Conservation (phyloP, 2,888 invertebrate genomes). For the Teleiodes luculella region DNA sequence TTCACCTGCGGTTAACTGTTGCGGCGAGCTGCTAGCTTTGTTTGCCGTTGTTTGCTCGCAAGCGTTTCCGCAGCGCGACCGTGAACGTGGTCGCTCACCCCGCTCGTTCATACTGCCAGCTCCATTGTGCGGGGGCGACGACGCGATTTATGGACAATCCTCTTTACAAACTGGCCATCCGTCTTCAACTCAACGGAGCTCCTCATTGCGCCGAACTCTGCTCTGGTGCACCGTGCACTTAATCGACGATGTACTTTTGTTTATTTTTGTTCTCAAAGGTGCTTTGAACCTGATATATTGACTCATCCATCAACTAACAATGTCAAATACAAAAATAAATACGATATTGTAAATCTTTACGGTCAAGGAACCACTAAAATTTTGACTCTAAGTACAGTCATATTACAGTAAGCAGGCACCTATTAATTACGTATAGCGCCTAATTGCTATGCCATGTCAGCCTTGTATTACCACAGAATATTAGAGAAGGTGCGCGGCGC, state of each 20-base stretch:
- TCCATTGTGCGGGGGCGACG: constrained; percentile 66
- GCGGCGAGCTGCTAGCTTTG: constrained; percentile 50
- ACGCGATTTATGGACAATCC: constrained; percentile 56
- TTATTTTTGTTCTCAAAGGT: constrained; percentile 28
- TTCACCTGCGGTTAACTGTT: constrained; percentile 67
- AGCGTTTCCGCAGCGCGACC: constrained; percentile 40
- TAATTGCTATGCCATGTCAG: no score
- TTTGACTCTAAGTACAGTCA: no score
- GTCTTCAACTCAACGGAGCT: constrained; percentile 46
- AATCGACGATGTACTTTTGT: background rate
- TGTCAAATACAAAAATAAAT: background rate
- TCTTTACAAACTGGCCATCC: constrained; percentile 43
- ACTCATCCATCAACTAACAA: constrained; percentile 24
- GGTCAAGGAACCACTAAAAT: no score
- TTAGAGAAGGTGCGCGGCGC: no score
- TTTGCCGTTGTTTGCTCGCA: constrained; percentile 37
- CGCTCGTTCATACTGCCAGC: constrained; percentile 41
- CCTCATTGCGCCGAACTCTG: constrained; percentile 24
- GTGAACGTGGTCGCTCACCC: constrained; percentile 72
- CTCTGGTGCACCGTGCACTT: no score
- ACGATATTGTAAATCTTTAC: background rate
- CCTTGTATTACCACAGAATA: no score
- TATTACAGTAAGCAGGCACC: no score
- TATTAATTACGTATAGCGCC: no score
- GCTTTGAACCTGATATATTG: constrained; percentile 26